Conservation (phyloP, 2,888 invertebrate genomes). For the Trichogramma dendrolimi region DNA sequence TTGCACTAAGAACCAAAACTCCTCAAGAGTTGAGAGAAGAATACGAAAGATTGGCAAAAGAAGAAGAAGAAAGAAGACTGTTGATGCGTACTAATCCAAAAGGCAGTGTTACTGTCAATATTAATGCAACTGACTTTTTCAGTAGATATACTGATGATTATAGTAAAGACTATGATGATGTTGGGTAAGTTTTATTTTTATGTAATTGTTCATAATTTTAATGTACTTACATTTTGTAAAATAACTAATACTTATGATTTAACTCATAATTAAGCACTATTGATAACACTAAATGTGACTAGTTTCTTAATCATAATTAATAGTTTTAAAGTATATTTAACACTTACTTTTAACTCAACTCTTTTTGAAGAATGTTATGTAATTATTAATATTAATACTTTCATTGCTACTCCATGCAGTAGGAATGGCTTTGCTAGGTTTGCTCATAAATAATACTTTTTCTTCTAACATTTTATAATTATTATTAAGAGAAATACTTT, state of each 20-base stretch:
- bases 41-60: slow-evolving; percentile 82
- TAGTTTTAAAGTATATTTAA: background rate
- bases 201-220: slow-evolving; percentile 37
- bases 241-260: background rate
- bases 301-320: no score
- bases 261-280: background rate
- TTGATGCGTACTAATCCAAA: slow-evolving; percentile 90
- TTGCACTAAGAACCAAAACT: slow-evolving; percentile 85
- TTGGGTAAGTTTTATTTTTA: slow-evolving; percentile 8
- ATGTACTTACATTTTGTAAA: slow-evolving; percentile 2
- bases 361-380: background rate
- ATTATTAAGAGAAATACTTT: slow-evolving; percentile 2
- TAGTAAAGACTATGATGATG: slow-evolving; percentile 49
- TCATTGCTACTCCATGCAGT: slow-evolving; percentile 10
- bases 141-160: slow-evolving; percentile 74
- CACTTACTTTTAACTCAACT: background rate
- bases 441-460: slow-evolving; percentile 2
- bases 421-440: slow-evolving; percentile 19
- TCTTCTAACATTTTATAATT: background rate
- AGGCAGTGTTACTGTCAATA: slow-evolving; percentile 78
- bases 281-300: background rate
- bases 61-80: slow-evolving; percentile 80
- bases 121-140: slow-evolving; percentile 92
- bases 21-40: slow-evolving; percentile 95
- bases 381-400: slow-evolving; percentile 6